phyloP scores from a whole-genome alignment of 2,797 vertebrate genomes.

The Sebastes nivosus region DNA sequence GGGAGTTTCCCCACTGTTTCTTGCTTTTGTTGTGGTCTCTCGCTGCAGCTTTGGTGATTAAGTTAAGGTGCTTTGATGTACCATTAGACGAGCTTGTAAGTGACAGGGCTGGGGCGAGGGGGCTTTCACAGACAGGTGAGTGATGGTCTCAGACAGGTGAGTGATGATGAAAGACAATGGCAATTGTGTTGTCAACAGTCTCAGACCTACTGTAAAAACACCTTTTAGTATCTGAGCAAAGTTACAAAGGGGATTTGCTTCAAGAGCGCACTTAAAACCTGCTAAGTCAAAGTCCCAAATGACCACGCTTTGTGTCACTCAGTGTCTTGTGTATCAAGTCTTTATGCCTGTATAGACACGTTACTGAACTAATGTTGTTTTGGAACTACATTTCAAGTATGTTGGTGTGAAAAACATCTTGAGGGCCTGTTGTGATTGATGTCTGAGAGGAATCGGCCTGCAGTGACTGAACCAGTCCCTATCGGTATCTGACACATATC shows the following conservation, averaged over 20 bases:
- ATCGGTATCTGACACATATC: slow-evolving; percentile 40
- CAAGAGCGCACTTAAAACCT: slow-evolving; percentile 39
- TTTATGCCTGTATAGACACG: slow-evolving; percentile 37
- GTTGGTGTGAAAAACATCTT: slow-evolving; percentile 46
- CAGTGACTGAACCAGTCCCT: slow-evolving; percentile 9
- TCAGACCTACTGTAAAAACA: slow-evolving; percentile 61
- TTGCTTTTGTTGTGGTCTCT: slow-evolving; percentile 66
- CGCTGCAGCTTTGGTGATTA: slow-evolving; percentile 53
- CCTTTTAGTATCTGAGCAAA: slow-evolving; percentile 5
- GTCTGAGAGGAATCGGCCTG: slow-evolving; percentile 31
- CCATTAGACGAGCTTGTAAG: slow-evolving; percentile 32
- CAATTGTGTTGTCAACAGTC: slow-evolving; percentile 49
- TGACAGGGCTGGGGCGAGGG: background rate
- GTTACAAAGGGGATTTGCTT: slow-evolving; percentile 41
- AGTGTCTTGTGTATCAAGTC: slow-evolving; percentile 11
- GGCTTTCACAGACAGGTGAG: slow-evolving; percentile 33
- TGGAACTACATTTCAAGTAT: slow-evolving; percentile 31
- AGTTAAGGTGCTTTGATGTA: slow-evolving; percentile 61
- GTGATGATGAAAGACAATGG: slow-evolving; percentile 52
- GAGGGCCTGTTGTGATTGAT: slow-evolving; percentile 49
- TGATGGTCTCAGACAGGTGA: slow-evolving; percentile 34
- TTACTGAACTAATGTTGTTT: slow-evolving; percentile 11
- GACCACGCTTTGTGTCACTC: slow-evolving; percentile 34
- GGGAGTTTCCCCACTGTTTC: slow-evolving; percentile 54
- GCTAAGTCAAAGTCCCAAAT: slow-evolving; percentile 29